Conservation (phyloP, 2,113 vertebrate genomes). For the Myotis brandtii region DNA sequence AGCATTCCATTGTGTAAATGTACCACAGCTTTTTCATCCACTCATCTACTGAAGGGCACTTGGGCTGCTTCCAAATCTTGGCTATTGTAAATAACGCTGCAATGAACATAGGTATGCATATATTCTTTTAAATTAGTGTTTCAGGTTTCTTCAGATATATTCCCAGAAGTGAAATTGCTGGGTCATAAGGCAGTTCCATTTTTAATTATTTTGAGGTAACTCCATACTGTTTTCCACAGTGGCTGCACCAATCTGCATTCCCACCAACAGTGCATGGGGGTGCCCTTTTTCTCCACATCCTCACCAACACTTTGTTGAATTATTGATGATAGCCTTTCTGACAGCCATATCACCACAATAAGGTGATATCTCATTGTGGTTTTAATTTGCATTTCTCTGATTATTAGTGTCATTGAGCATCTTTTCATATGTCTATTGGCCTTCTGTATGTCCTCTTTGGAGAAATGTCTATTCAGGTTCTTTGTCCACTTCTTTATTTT, state of each 20-base stretch:
- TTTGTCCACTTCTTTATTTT: not conserved
- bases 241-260: not conserved
- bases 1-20: not conserved
- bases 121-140: not conserved
- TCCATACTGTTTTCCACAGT: not conserved
- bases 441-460: not conserved
- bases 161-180: not conserved
- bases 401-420: not conserved
- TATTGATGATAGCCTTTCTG: not conserved
- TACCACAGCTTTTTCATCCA: not conserved
- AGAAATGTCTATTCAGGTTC: not conserved
- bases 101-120: not conserved
- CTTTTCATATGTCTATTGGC: not conserved
- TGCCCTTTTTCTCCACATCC: not conserved
- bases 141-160: not conserved
- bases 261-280: not conserved
- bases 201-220: not conserved
- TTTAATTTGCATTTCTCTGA: not conserved
- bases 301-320: not conserved
- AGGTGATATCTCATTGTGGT: not conserved
- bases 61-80: not conserved
- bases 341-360: not conserved
- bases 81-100: not conserved
- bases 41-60: not conserved
- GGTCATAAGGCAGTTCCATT: not conserved